Conservation (phyloP, 2,888 invertebrate species). For the Calliopum simillimum region DNA sequence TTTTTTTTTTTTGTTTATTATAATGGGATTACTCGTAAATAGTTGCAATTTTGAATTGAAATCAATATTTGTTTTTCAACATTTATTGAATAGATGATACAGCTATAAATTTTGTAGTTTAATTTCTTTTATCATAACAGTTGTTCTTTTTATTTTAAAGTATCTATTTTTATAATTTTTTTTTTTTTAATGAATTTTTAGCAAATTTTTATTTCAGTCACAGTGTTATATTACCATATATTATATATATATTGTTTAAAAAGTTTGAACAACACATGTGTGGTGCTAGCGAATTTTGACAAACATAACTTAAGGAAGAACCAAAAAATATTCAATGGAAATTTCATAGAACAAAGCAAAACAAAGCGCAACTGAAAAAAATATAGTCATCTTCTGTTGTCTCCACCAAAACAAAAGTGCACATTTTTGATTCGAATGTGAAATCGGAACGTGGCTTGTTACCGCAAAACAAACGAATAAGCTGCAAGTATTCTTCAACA, state of each 20-base stretch:
- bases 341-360: too few relatives aligned
- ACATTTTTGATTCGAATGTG: too few relatives aligned
- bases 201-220: slow-evolving; percentile 5
- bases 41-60: not conserved
- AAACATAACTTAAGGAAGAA: too few relatives aligned
- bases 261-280: not conserved
- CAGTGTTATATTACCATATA: not conserved
- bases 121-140: not conserved
- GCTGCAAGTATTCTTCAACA: too few relatives aligned
- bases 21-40: slow-evolving; percentile 8
- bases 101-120: not conserved
- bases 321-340: too few relatives aligned
- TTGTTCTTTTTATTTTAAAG: not conserved
- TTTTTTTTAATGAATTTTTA: not conserved
- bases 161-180: not conserved
- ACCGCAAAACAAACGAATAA: too few relatives aligned
- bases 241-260: too few relatives aligned
- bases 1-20: not conserved
- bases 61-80: not conserved
- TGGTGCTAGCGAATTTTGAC: not conserved
- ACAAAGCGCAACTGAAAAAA: too few relatives aligned
- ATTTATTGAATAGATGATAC: slow-evolving; percentile 7
- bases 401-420: too few relatives aligned
- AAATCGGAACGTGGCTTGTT: too few relatives aligned
- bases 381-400: too few relatives aligned